phyloP scores from a whole-genome alignment of 2,797 vertebrate species.

The Cottoperca gobio region DNA sequence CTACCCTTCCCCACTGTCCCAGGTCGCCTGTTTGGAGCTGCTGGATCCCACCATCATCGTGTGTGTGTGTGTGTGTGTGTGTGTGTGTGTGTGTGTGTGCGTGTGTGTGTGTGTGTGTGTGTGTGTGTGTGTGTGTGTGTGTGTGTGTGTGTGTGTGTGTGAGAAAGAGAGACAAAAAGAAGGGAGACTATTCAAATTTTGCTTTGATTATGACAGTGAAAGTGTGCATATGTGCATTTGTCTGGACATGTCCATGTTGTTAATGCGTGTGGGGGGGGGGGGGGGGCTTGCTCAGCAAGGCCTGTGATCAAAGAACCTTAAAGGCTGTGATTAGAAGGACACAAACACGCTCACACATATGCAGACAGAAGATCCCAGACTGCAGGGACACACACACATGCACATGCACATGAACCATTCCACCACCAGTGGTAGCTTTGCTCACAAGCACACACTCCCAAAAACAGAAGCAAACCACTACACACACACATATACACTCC shows the following conservation, averaged over 20 bases:
- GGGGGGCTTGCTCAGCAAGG: constrained; percentile 36
- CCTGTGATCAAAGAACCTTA: constrained; percentile 78
- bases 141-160: background rate
- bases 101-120: constrained; percentile 14
- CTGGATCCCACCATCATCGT: constrained; percentile 36
- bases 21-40: constrained; percentile 25
- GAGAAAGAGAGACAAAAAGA: background rate
- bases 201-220: constrained; percentile 11
- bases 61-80: constrained; percentile 24
- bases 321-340: constrained; percentile 77
- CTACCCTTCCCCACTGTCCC: background rate
- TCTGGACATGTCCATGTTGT: constrained; percentile 23
- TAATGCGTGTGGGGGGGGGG: constrained; percentile 19
- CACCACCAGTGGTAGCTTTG: constrained; percentile 22
- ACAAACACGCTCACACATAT: constrained; percentile 33
- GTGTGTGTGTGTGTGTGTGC: constrained; percentile 17
- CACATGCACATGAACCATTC: constrained; percentile 35
- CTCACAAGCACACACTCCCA: constrained; percentile 34
- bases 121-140: background rate
- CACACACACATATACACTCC: constrained; percentile 25
- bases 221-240: constrained; percentile 22
- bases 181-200: background rate
- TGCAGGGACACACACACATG: constrained; percentile 15
- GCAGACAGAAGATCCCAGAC: constrained; percentile 43
- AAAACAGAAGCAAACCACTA: constrained; percentile 51